Evolutionary conservation across 2,113 vertebrate species (phyloP).

Genomic region (Tinamus guttatus): DNA sequence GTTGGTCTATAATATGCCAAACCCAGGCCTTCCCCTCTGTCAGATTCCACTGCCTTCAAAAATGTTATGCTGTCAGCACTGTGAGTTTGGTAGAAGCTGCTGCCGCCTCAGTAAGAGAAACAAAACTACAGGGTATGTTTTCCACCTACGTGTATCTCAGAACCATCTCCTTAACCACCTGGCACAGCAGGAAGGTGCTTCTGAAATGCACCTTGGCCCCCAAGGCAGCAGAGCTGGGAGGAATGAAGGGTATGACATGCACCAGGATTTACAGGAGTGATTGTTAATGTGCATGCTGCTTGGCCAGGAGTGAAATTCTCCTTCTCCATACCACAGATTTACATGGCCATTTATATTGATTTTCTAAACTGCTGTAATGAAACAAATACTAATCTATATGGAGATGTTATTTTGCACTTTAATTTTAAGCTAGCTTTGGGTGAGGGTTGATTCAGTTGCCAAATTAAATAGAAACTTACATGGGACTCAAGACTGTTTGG

Average conservation of each 20-base stretch:
- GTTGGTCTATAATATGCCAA: background rate
- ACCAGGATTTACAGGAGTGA: background rate
- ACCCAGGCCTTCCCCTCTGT: background rate
- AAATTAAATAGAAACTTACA: conserved; percentile 23
- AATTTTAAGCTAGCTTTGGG: conserved; percentile 5
- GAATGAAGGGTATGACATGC: background rate
- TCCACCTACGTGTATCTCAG: background rate
- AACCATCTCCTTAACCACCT: background rate
- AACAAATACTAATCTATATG: background rate
- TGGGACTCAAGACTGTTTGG: background rate
- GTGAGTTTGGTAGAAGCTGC: background rate
- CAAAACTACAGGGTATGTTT: background rate
- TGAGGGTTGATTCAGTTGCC: conserved; percentile 9
- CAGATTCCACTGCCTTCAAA: background rate
- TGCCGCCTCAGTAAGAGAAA: background rate
- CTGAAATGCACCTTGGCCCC: background rate
- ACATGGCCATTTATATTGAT: background rate
- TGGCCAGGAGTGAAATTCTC: background rate
- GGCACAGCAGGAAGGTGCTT: background rate
- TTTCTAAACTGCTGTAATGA: background rate
- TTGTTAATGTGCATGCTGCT: background rate
- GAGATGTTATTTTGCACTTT: conserved; percentile 4
- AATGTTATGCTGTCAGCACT: background rate
- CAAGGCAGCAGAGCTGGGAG: background rate
- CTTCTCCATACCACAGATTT: background rate